Base-by-base conservation (phyloP, 2,888 invertebrate genomes). In the Caenorhabditis auriculariae region DNA sequence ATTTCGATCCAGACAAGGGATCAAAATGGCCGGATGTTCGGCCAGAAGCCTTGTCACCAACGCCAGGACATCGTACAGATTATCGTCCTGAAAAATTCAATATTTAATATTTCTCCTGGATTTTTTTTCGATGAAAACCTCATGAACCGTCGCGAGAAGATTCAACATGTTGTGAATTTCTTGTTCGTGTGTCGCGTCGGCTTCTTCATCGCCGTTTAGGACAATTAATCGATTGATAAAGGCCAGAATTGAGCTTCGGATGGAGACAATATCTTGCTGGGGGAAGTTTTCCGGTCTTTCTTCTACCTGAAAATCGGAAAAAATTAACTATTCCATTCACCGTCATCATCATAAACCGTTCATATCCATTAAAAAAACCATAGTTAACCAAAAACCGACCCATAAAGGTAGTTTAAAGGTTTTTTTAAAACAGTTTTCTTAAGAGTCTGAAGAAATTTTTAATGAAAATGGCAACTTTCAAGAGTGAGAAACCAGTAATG, bases 101-200 rank as follows among this genome's bases (percentile, higher is more conserved):
- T 49, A n/a, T n/a, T 5, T 15, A 17, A 27, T 47, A 48, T 4
- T 26, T 26, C 15, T 6, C 28, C 39, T 12, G n/a, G n/a, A n/a
- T n/a, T n/a, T n/a, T n/a, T n/a, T n/a, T n/a, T n/a, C n/a, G n/a
- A n/a, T n/a, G n/a, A 29, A 82, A 85, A 91, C 91, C 88, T 96
- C 95, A 82, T 95, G 91, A 86, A 95, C 91, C 60, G 95, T 96
- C 28, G 94, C 93, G 75, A 99, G 86, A 83, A 94, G 96, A 86
- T 98, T 99, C 60, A 99, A 87, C 82, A 99, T 91, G 76, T 93
- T 93, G 84, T 99, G 96, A 53, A 99, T 86, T 83, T 99, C 98
- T 84, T 99, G 98, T 82, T 98, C 96, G 83, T 63, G 50, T 19
- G 48, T 53, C 5, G 38, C 15, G 15, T 60, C 59, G 19, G 54